Percentiles rank a stretch among this genome's conserved stretches.
Evolutionary conservation across 92 coral and sea anemone genomes (phyloP).

Genomic region (Desmophyllum pertusum): DNA sequence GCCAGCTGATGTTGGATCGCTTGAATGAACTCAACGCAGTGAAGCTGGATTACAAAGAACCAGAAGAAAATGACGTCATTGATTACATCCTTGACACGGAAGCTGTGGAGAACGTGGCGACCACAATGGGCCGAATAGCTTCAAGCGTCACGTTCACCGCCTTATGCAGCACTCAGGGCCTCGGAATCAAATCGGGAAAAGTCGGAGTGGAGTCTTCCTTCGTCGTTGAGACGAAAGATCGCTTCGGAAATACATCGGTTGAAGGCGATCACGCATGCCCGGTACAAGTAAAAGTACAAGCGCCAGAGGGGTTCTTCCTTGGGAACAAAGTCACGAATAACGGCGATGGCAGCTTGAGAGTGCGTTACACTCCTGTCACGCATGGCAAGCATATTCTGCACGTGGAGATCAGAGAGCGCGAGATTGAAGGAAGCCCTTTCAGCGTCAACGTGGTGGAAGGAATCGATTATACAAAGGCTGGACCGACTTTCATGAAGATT

Average conservation of each 20-base stretch:
- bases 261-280: constrained; percentile 83
- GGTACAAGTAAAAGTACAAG: constrained; percentile 76
- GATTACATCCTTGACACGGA: constrained; percentile 76
- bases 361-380: constrained; percentile 93
- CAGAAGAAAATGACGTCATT: constrained; percentile 87
- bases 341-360: constrained; percentile 75
- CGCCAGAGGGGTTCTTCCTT: constrained; percentile 88
- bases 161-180: constrained; percentile 65
- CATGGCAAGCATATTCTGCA: constrained; percentile 70
- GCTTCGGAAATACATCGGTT: constrained; percentile 76
- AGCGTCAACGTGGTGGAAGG: constrained; percentile 85
- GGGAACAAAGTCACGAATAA: constrained; percentile 86
- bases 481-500: constrained; percentile 80
- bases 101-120: constrained; percentile 74
- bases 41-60: constrained; percentile 83
- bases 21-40: constrained; percentile 72
- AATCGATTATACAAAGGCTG: constrained; percentile 78
- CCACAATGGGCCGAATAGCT: constrained; percentile 75
- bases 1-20: constrained; percentile 79
- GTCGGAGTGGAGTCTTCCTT: constrained; percentile 88
- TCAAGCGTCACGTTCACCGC: constrained; percentile 83
- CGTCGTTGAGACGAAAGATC: constrained; percentile 71
- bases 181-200: constrained; percentile 83
- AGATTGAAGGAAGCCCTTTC: constrained; percentile 80
- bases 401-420: constrained; percentile 72